Conservation (phyloP, 2,888 invertebrate genomes). For the Spodoptera picta region DNA sequence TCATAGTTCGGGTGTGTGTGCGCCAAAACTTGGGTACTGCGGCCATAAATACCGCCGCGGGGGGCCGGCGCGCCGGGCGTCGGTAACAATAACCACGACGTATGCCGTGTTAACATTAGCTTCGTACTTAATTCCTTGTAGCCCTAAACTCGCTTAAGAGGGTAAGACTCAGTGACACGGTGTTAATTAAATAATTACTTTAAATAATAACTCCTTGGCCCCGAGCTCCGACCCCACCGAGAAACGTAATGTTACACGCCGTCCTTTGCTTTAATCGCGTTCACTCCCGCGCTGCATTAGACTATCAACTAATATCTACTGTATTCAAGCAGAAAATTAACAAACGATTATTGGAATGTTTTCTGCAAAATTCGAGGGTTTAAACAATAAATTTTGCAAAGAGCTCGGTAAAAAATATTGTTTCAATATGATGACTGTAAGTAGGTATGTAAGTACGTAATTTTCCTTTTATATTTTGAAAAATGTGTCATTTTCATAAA, state of each 20-base stretch:
- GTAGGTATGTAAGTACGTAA: no score
- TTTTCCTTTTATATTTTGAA: no score
- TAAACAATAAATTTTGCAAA: no score
- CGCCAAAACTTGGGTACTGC: slow-evolving; percentile 84
- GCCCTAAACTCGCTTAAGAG: slow-evolving; percentile 86
- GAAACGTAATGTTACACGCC: slow-evolving; percentile 44
- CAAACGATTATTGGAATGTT: not conserved
- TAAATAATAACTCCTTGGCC: slow-evolving; percentile 83
- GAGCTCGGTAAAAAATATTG: no score
- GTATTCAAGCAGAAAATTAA: slow-evolving; percentile 4
- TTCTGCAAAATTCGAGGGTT: not conserved
- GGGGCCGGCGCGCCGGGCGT: slow-evolving; percentile 70
- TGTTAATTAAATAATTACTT: slow-evolving; percentile 89
- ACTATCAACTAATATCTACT: slow-evolving; percentile 22
- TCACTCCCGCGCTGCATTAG: slow-evolving; percentile 24
- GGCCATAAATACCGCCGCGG: slow-evolving; percentile 85
- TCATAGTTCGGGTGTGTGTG: slow-evolving; percentile 84
- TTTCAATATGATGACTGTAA: no score
- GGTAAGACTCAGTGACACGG: slow-evolving; percentile 83
- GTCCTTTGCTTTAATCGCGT: slow-evolving; percentile 46
- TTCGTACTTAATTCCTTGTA: slow-evolving; percentile 86
- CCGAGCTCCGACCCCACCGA: slow-evolving; percentile 50
- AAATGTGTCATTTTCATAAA: no score
- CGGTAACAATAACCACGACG: slow-evolving; percentile 81
- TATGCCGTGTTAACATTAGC: slow-evolving; percentile 87